These are phyloP conservation scores for Cyclopterus lumpus DNA, from an alignment of 2,797 vertebrate genomes.

Conservation along the genomic window DNA sequence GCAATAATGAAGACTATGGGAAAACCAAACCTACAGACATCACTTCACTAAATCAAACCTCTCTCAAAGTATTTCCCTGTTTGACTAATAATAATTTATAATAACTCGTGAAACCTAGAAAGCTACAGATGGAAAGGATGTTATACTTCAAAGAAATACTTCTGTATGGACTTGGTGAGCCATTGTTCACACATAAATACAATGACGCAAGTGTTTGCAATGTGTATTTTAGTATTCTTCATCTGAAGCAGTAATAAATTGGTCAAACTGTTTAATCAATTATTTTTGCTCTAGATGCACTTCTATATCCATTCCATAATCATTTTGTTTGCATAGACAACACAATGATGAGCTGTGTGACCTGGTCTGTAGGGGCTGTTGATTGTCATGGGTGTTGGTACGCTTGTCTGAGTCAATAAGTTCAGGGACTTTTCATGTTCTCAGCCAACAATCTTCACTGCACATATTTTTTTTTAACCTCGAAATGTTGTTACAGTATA, in stretches of 20 bases:
- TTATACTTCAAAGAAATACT: conserved; percentile 28
- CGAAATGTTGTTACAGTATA: conserved; percentile 3
- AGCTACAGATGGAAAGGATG: not conserved
- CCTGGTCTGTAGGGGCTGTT: not conserved
- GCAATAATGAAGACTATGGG: not conserved
- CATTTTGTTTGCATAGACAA: not conserved
- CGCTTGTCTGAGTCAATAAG: not conserved
- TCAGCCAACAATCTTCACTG: not conserved
- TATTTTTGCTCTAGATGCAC: conserved; percentile 10
- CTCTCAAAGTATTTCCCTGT: not conserved
- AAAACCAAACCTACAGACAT: not conserved
- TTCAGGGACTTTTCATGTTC: not conserved
- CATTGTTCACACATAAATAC: conserved; percentile 54
- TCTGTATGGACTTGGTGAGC: conserved; percentile 29
- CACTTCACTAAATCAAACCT: not conserved
- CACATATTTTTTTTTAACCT: not conserved
- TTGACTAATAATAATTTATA: not conserved
- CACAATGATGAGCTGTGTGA: not conserved
- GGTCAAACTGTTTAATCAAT: conserved; percentile 30
- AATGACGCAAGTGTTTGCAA: conserved; percentile 59
- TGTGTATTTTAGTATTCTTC: conserved; percentile 50
- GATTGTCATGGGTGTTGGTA: not conserved
- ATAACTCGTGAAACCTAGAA: conserved; percentile 7
- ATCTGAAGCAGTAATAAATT: conserved; percentile 34
- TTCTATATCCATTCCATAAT: not conserved